Evolutionary conservation across 1,140 invertebrate genomes (phyloP).

Genomic region (Nixonia krombeini): DNA sequence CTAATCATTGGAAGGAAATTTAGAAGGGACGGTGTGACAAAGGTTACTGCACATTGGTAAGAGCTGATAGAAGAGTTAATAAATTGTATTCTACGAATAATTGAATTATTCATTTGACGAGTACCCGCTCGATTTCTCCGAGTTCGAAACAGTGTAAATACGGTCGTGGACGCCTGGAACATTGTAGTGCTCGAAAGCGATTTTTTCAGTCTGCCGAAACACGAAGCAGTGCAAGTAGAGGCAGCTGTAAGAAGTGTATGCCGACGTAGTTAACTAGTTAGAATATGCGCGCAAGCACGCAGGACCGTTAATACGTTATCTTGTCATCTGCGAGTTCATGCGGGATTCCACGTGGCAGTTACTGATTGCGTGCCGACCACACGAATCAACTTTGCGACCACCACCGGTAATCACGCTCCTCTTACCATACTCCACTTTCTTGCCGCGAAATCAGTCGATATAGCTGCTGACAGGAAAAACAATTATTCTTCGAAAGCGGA

Average conservation of each 20-base stretch:
- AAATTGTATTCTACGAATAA: too few species aligned
- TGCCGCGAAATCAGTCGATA: not conserved
- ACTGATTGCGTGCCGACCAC: constrained; percentile 52
- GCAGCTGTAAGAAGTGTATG: constrained; percentile 23
- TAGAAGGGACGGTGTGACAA: too few species aligned
- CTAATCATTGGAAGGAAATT: too few species aligned
- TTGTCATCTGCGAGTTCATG: constrained; percentile 38
- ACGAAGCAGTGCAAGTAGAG: constrained; percentile 19
- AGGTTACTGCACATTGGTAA: too few species aligned
- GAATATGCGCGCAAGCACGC: constrained; percentile 20
- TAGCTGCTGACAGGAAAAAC: too few species aligned
- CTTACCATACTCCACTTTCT: constrained; percentile 14
- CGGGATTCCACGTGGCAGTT: constrained; percentile 38
- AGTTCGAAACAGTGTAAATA: too few species aligned
- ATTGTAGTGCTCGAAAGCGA: constrained; percentile 8
- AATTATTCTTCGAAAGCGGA: too few species aligned
- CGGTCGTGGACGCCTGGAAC: too few species aligned
- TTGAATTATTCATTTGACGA: too few species aligned
- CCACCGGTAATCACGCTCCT: constrained; percentile 40
- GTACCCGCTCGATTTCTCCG: too few species aligned
- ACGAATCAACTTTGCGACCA: constrained; percentile 50
- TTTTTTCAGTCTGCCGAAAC: constrained; percentile 19
- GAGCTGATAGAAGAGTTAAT: too few species aligned
- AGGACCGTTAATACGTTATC: constrained; percentile 45
- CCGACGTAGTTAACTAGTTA: constrained; percentile 13